These are phyloP conservation scores for Morone chrysops DNA, from an alignment of 2,113 vertebrate species.

Conservation along the genomic window DNA sequence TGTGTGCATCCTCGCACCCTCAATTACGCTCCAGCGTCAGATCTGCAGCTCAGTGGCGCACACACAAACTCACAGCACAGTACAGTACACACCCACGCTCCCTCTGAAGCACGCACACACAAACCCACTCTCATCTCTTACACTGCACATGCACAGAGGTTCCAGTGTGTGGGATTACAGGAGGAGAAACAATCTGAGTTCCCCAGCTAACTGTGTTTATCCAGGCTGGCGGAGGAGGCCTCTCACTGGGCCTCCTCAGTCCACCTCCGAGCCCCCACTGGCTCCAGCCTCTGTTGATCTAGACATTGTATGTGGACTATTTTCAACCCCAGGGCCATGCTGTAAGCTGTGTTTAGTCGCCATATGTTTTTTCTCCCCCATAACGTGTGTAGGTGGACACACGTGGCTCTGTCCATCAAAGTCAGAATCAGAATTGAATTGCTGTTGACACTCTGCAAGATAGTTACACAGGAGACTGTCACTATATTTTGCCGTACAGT, in stretches of 20 bases:
- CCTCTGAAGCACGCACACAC: slow-evolving; percentile 4
- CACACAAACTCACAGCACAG: background rate
- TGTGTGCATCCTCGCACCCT: background rate
- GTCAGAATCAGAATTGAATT: slow-evolving; percentile 1
- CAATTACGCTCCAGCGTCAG: background rate
- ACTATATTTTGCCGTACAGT: no score
- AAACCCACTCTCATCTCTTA: background rate
- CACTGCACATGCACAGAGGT: slow-evolving; percentile 17
- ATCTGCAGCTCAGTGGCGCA: background rate
- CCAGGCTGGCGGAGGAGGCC: slow-evolving; percentile 31
- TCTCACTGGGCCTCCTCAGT: slow-evolving; percentile 27
- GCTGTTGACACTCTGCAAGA: background rate
- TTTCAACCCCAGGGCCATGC: slow-evolving; percentile 18
- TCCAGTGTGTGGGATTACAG: slow-evolving; percentile 37
- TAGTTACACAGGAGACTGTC: background rate
- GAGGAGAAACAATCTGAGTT: slow-evolving; percentile 47
- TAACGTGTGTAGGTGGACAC: background rate
- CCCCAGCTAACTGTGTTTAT: slow-evolving; percentile 33
- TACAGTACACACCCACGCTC: background rate
- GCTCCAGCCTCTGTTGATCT: slow-evolving; percentile 50
- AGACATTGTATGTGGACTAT: slow-evolving; percentile 30
- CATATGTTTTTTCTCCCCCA: background rate
- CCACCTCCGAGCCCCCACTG: slow-evolving; percentile 20
- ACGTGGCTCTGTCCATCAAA: background rate
- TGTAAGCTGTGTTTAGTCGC: background rate